phyloP scores from a whole-genome alignment of 1,140 invertebrate genomes.

The Lineus longissimus region DNA sequence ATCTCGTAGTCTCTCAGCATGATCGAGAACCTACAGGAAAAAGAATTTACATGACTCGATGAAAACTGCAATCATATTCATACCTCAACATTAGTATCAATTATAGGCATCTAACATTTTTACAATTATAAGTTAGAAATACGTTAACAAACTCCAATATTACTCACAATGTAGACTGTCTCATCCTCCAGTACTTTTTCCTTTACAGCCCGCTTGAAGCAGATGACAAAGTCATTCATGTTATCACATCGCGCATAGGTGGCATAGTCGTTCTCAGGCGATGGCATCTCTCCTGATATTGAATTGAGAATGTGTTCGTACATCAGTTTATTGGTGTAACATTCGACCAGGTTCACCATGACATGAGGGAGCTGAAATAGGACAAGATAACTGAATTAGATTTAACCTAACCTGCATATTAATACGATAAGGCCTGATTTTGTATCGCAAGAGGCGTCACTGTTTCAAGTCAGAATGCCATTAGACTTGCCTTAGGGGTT shows the following conservation, averaged over 20 bases:
- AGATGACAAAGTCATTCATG: conserved; percentile 68
- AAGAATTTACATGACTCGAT: no score
- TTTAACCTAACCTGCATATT: conserved; percentile 3
- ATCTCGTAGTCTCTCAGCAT: conserved; percentile 70
- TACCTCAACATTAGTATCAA: neutral
- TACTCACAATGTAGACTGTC: conserved; percentile 50
- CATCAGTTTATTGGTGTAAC: conserved; percentile 69
- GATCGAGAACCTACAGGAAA: conserved; percentile 65
- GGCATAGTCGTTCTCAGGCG: conserved; percentile 33
- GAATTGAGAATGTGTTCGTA: conserved; percentile 71
- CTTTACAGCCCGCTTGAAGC: conserved; percentile 49
- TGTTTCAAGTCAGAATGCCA: neutral
- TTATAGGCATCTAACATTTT: conserved; percentile 2
- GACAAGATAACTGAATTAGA: conserved; percentile 7
- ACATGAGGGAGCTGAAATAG: conserved; percentile 57
- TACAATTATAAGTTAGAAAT: neutral
- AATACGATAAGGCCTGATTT: neutral
- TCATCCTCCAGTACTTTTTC: conserved; percentile 28
- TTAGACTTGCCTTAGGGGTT: no score
- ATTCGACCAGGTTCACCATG: conserved; percentile 77
- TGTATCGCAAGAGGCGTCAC: neutral
- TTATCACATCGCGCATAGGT: conserved; percentile 67
- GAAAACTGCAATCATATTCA: neutral
- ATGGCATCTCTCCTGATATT: conserved; percentile 46
- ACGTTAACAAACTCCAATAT: neutral